Percentiles rank a stretch among this genome's conserved stretches.
Evolutionary conservation across 1,140 invertebrate species (phyloP).

Genomic region (Prorops nasuta): DNA sequence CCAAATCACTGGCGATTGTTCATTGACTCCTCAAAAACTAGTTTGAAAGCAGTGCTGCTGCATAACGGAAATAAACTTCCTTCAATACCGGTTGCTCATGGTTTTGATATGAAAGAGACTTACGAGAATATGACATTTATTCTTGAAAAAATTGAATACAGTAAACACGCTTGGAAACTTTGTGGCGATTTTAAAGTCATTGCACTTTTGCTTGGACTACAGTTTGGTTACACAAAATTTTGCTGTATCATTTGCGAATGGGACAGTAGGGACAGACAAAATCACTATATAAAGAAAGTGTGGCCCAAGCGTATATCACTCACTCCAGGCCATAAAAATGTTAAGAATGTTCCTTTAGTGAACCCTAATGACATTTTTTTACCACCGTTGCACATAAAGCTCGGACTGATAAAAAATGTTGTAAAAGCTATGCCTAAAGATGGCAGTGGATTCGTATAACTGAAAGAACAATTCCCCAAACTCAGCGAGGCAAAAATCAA

Average conservation of each 20-base stretch:
- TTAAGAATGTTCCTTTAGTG: background rate
- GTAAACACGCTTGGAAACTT: constrained; percentile 32
- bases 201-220: background rate
- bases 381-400: background rate
- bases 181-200: constrained; percentile 27
- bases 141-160: constrained; percentile 37
- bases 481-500: background rate
- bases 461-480: background rate
- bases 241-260: background rate
- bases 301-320: background rate
- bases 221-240: background rate
- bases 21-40: constrained; percentile 38
- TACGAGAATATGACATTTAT: constrained; percentile 32
- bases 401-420: background rate
- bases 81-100: constrained; percentile 35
- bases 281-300: background rate
- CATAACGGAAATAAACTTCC: constrained; percentile 45
- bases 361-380: background rate
- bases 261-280: constrained; percentile 4
- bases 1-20: constrained; percentile 27
- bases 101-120: constrained; percentile 37
- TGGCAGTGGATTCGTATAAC: background rate
- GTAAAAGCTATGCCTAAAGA: background rate
- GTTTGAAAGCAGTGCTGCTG: constrained; percentile 44
- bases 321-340: background rate